phyloP scores from a whole-genome alignment of 1,140 invertebrate species.

The Paraescarpia echinospica region DNA sequence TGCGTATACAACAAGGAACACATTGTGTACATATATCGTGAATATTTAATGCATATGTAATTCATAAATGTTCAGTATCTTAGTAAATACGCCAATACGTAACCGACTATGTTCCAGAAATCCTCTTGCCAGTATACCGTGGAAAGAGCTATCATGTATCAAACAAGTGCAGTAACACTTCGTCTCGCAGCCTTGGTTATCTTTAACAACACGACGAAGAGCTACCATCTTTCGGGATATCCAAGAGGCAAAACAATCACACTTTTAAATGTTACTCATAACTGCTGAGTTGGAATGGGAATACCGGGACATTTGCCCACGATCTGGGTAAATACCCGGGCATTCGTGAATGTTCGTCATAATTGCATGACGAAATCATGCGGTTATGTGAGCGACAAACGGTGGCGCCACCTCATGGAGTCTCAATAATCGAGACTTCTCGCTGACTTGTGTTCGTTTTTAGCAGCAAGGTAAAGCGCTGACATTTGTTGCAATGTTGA shows the following conservation, averaged over 20 bases:
- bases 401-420: no score
- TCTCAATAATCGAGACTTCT: no score
- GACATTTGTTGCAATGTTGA: neutral
- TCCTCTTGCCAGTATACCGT: neutral
- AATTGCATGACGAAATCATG: no score
- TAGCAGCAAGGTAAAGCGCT: neutral
- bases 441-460: neutral
- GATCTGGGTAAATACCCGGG: no score
- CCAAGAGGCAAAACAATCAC: neutral
- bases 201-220: neutral
- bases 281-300: no score
- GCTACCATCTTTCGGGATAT: neutral
- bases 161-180: neutral
- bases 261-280: no score
- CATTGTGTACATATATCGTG: neutral
- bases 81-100: neutral
- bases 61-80: neutral
- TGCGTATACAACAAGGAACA: no score
- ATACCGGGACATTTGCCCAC: no score
- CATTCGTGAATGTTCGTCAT: no score
- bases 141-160: neutral
- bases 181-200: neutral
- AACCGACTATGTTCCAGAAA: neutral
- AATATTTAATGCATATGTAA: neutral
- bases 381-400: no score